A percentile compares a stretch with the other conserved stretches of the same genome.
These are phyloP conservation scores for Clusia tigrina DNA, from an alignment of 2,888 invertebrate genomes.

Conservation along the genomic window DNA sequence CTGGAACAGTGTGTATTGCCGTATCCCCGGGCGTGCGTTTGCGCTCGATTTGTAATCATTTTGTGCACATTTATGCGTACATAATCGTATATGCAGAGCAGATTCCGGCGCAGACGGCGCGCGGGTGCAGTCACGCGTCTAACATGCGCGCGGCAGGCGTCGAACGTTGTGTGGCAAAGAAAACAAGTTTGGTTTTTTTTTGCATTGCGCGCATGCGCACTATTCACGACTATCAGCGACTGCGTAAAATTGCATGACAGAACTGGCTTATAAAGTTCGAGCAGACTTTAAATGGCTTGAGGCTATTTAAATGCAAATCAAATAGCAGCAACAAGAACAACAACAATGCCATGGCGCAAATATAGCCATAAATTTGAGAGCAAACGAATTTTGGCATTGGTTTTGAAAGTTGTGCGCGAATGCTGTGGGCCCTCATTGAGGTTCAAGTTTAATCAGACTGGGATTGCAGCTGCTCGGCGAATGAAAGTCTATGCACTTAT, in stretches of 20 bases:
- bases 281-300: neutral
- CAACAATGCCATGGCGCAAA: neutral
- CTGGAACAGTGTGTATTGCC: too few relatives aligned
- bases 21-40: too few relatives aligned
- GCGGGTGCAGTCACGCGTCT: slow-evolving; percentile 11
- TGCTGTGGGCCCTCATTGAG: neutral
- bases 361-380: neutral
- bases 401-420: neutral
- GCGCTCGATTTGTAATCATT: too few relatives aligned
- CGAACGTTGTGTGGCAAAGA: neutral
- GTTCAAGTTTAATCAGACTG: slow-evolving; percentile 4
- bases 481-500: too few relatives aligned
- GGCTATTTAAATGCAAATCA: neutral
- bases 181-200: too few relatives aligned
- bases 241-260: neutral
- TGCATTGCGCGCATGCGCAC: slow-evolving; percentile 2
- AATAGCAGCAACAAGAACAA: neutral
- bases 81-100: too few relatives aligned
- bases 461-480: too few relatives aligned
- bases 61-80: too few relatives aligned
- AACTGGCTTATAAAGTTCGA: neutral
- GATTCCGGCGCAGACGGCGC: too few relatives aligned
- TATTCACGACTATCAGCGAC: neutral
- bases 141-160: neutral
- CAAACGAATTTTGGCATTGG: neutral